Conservation (phyloP, 2,113 vertebrate genomes). For the Dicentrarchus labrax region DNA sequence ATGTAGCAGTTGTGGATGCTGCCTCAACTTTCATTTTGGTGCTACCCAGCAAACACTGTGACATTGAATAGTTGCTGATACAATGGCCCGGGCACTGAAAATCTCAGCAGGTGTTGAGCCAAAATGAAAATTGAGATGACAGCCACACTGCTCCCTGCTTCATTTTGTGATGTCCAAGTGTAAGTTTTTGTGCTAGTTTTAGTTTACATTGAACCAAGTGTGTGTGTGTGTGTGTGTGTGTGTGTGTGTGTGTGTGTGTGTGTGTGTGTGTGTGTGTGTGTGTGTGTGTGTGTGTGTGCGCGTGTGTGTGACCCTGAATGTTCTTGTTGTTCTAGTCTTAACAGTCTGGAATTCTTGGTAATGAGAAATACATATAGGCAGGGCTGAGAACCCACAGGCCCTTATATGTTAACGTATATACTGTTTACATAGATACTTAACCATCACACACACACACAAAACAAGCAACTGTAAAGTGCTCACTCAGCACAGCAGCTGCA, state of each 20-base stretch:
- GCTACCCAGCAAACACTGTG: slow-evolving; percentile 41
- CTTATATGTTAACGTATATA: slow-evolving; percentile 30
- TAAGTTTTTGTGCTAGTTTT: neutral
- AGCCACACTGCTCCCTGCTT: slow-evolving; percentile 21
- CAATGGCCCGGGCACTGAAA: slow-evolving; percentile 22
- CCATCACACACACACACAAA: slow-evolving; percentile 43
- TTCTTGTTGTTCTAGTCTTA: slow-evolving; percentile 32
- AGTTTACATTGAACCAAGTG: neutral
- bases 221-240: neutral
- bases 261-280: neutral
- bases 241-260: neutral
- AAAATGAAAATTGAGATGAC: slow-evolving; percentile 63
- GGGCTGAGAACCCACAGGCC: neutral
- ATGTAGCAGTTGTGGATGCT: neutral
- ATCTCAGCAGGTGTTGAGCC: slow-evolving; percentile 57
- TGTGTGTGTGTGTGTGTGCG: neutral
- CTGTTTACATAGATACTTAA: slow-evolving; percentile 28
- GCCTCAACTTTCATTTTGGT: slow-evolving; percentile 46
- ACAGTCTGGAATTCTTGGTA: slow-evolving; percentile 44
- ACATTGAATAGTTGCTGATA: slow-evolving; percentile 61
- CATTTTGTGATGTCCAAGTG: slow-evolving; percentile 32
- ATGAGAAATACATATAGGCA: slow-evolving; percentile 37
- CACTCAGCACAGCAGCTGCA: slow-evolving; percentile 69
- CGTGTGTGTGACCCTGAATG: slow-evolving; percentile 4
- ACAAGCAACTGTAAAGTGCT: slow-evolving; percentile 68